Evolutionary conservation across 2,888 invertebrate species (phyloP).

Genomic region (Campopleginae sp.): DNA sequence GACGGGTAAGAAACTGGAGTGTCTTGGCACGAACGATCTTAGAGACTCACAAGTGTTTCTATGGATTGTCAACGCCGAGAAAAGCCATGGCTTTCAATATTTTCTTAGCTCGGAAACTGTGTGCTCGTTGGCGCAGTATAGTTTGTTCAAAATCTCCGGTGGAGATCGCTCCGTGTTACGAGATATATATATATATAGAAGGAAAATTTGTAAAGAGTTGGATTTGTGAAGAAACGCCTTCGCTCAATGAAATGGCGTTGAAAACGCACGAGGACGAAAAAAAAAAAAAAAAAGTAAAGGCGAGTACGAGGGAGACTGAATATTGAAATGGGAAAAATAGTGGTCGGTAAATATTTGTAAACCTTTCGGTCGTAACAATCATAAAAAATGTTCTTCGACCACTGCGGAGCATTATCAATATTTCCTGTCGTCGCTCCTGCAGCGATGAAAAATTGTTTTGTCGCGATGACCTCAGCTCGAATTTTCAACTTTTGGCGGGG

Average conservation of each 20-base stretch:
- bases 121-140: constrained; percentile 15
- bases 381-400: constrained; percentile 26
- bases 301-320: neutral
- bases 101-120: neutral
- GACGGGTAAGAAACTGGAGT: constrained; percentile 17
- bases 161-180: constrained; percentile 21
- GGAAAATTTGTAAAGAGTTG: constrained; percentile 43
- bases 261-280: constrained; percentile 28
- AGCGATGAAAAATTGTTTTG: constrained; percentile 12
- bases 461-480: constrained; percentile 2
- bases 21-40: constrained; percentile 13
- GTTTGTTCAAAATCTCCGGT: constrained; percentile 34
- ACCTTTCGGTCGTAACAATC: constrained; percentile 1
- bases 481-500: neutral
- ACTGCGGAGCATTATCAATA: constrained; percentile 16
- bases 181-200: constrained; percentile 24
- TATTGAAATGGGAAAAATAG: neutral
- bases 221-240: constrained; percentile 50
- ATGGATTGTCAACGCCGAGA: neutral
- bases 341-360: constrained; percentile 23
- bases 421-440: neutral
- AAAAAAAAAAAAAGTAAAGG: neutral
- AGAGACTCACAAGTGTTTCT: constrained; percentile 17
- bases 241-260: constrained; percentile 52
- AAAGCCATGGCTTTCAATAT: constrained; percentile 13